Base-by-base conservation (phyloP, 2,888 invertebrate species). In the Tortricodes alternella region DNA sequence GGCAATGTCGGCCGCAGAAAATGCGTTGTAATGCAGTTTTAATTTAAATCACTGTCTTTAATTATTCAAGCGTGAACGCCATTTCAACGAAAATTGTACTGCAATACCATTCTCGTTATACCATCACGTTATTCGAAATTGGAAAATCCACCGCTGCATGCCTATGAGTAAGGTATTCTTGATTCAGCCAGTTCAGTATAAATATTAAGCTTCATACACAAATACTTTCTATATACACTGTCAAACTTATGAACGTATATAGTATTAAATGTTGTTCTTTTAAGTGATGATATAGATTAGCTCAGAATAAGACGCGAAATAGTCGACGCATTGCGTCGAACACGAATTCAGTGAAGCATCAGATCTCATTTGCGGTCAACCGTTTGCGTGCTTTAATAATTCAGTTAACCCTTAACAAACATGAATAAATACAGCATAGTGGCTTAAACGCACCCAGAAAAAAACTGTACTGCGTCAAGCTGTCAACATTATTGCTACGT, bases 31-130 rank as follows among this genome's bases (percentile, higher is more conserved):
- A 50, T 44, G 29, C 7, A 44, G 9, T n/a, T 38, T 56, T 21
- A 49, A 44, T 50, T 50, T 23, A 49, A 50, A 43, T 56, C 43
- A 50, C 21, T 50, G 50, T 50, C 50, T 44, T 56, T 56, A 55
- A 55, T 55, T 35, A 44, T 18, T 18, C 18, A 29, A 18, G 11
- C 35, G 35, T 21, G 41, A 16, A 24, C 7, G 11, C n/a, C 15
- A 53, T 46, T 46, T 39, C 15, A 19, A 41, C 19, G 19, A 19
- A 11, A 34, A 41, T 34, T 53, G 16, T 27, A 29, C 11, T 29
- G 11, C 9, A 11, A 27, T n/a, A n/a, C n/a, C n/a, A n/a, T n/a
- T n/a, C n/a, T 3, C n/a, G 8, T 29, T 29, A 11, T 29, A 4
- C n/a, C 9, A 0, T 29, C 11, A n/a, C 2, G 5, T n/a, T 29